Evolutionary conservation across 64 coral and sea anemone genomes (phyloP), one percentile per base, ranked within the genome.

Genomic region (Anthopleura sola): DNA sequence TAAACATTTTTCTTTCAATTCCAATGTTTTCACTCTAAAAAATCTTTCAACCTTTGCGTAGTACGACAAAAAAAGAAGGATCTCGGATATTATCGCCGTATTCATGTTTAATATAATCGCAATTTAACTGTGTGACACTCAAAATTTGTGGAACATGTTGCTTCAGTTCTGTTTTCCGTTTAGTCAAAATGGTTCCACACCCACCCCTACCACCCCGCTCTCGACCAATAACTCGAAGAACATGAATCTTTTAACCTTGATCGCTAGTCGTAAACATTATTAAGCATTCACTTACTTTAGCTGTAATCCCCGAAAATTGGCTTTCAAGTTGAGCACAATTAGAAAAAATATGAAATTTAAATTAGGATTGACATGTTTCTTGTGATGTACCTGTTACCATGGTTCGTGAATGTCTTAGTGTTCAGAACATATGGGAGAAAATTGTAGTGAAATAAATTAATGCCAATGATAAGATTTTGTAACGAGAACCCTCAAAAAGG

Each of bases 281-380:
- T 53, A 15, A 53, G 50, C 50, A 53, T 53, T n/a, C 58, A 62
- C n/a, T 26, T 62, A 62, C 9, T 23, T 62, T 62, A 12, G 21
- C 6, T 62, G 9, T 26, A 26, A 18, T 56, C 58, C 11, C 58
- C 3, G n/a, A n/a, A 26, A 21, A 62, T 13, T 53, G 6, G 7
- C 50, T 53, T 53, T 53, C 50, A 6, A 53, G 50, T 13, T 53
- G 6, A 53, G 58, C 24, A 62, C n/a, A 23, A 62, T 62, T 62
- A 62, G 58, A 62, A 62, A 58, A 62, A 26, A 62, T 62, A 62
- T 62, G 58, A 62, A 62, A 62, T 62, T 62, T 62, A 62, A 26
- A 62, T 62, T 62, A 62, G 58, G 58, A 62, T 62, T 62, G 58
- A 62, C 58, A 62, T 62, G 58, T 62, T 62, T 62, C 58, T 62